These are phyloP conservation scores for Protophormia terraenovae DNA, from an alignment of 2,888 invertebrate species.

Conservation along the genomic window DNA sequence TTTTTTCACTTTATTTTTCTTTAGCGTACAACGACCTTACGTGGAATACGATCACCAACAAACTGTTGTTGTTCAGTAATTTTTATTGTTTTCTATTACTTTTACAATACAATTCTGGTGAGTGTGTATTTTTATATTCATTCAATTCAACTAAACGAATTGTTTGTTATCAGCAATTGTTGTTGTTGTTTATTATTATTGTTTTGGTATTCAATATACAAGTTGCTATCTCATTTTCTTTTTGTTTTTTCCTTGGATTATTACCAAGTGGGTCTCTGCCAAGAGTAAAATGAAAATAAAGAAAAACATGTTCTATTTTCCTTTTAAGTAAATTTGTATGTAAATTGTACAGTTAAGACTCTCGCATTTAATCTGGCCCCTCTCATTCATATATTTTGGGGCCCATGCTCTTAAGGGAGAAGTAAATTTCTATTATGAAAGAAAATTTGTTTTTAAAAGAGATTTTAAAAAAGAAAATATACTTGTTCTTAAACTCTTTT, in stretches of 20 bases:
- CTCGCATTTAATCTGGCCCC: background rate
- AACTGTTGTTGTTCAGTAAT: constrained; percentile 56
- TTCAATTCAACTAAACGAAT: background rate
- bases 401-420: background rate
- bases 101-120: constrained; percentile 15
- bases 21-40: constrained; percentile 52
- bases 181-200: background rate
- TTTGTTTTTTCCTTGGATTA: constrained; percentile 29
- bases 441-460: background rate
- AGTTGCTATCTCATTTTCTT: constrained; percentile 24
- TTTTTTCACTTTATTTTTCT: background rate
- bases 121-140: background rate
- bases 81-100: background rate
- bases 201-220: too few species aligned
- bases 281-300: constrained; percentile 18
- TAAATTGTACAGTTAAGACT: background rate
- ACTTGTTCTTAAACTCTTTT: background rate
- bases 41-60: constrained; percentile 50
- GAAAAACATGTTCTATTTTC: background rate
- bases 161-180: constrained; percentile 28
- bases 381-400: background rate
- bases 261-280: constrained; percentile 49
- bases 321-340: background rate
- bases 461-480: background rate
- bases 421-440: background rate